Evolutionary conservation across 2,797 vertebrate species (phyloP), one percentile per base, ranked within the genome.

Genomic region (Enteromius mattozi): DNA sequence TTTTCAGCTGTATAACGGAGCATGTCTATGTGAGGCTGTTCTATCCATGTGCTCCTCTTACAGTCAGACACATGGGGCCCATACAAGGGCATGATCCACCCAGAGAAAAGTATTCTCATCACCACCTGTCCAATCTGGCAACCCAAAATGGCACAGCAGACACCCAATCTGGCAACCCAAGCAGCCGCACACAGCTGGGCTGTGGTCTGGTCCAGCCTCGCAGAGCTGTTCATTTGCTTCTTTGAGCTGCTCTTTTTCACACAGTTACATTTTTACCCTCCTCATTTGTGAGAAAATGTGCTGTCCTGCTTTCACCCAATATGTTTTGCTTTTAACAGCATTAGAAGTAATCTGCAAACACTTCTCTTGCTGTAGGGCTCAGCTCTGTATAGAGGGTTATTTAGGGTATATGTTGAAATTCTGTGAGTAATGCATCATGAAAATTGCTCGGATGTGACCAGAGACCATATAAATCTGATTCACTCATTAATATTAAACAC

Each of bases 111-210:
- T 47, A 37, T 86, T 75, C 40, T 95, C 93, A 93, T 89, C 88
- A 92, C 91, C 93, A 93, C 91, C 92, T 94, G 93, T 87, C 90
- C 87, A 82, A 78, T 78, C 90, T 94, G 93, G 92, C 92, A 77
- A 81, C 82, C 45, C 81, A 80, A 45, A 87, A 45, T 13, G 2
- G 49, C 49, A 72, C 3, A 78, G 76, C 80, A 86, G 63, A 80
- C 70, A 72, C 51, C 27, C 86, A 79, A 74, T 80, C 90, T 94
- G 93, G 92, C 93, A 69, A 82, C 83, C 24, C 75, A 69, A 59
- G 85, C 61, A 80, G 35, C 61, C 40, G 3, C 4, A 4, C 56
- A 79, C 74, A 84, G 27, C 63, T 89, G 84, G 79, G 16, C 30
- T 24, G 3, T 77, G 69, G 68, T 78, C 61, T 82, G 78, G 51